Base-by-base conservation (phyloP, 2,797 vertebrate species). In the Agapornis canus region DNA sequence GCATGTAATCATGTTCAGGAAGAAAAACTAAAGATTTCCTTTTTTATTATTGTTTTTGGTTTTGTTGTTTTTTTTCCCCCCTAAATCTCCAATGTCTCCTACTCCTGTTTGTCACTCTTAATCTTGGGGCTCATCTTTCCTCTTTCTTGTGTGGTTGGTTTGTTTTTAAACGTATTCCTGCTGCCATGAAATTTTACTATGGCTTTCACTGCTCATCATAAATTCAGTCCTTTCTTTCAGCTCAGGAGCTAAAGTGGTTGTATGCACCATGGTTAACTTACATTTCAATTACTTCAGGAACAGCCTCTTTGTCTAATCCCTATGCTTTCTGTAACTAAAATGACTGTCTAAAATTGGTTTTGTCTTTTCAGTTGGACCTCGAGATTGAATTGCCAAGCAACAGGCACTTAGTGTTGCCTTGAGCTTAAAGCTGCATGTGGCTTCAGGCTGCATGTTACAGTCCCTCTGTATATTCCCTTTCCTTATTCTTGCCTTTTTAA, bases 141-240 rank as follows among this genome's bases (percentile, higher is more conserved):
- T 71, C 32, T 88, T 92, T 65, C 57, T 31, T 82, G 56, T 88
- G 51, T 93, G 56, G 37, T 82, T 86, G 35, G 59, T 60, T 96
- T 7, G 69, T 81, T 96, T 93, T 93, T 54, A 86, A 76, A 94
- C 66, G 68, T 85, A 72, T 95, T 92, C 54, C 43, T 90, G 20
- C 68, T 92, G 86, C 75, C 60, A 32, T 94, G 37, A 48, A 7
- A 72, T 95, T 92, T 95, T 89, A 77, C 83, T 82, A 29, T 86
- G 75, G 45, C 81, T 93, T 96, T 95, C 81, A 57, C 75, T 80
- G 68, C 68, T 93, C 19, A 82, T 90, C 77, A 96, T 96, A 93
- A 95, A 96, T 97, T 90, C 92, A 92, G 78, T 64, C 56, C 19
- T 26, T 82, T 17, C 79, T 71, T 95, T 89, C 75, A 89, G 83